These are phyloP conservation scores for Timandra comae DNA, from an alignment of 2,888 invertebrate species.

Conservation along the genomic window DNA sequence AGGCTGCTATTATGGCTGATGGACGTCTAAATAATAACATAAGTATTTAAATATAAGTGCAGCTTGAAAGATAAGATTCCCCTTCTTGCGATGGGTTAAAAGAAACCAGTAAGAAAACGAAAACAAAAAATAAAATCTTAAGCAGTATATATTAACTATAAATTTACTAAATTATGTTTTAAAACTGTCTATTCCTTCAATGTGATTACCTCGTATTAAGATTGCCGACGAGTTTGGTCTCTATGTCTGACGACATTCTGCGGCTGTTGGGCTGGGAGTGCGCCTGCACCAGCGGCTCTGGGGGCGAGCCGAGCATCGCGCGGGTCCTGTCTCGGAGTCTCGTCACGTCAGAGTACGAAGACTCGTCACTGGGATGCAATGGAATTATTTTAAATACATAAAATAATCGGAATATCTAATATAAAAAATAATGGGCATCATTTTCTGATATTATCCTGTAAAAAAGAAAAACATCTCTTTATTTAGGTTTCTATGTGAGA, in stretches of 20 bases:
- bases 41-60: too few species aligned
- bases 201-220: conserved; percentile 56
- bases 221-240: conserved; percentile 60
- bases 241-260: conserved; percentile 59
- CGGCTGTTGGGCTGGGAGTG: conserved; percentile 63
- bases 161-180: too few species aligned
- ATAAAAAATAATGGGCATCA: too few species aligned
- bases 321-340: conserved; percentile 58
- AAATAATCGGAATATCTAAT: too few species aligned
- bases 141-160: too few species aligned
- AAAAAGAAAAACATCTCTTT: too few species aligned
- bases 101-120: neutral
- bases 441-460: too few species aligned
- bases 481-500: too few species aligned
- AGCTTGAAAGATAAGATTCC: too few species aligned
- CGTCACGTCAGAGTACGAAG: conserved; percentile 62
- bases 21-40: conserved; percentile 76
- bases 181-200: too few species aligned
- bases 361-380: conserved; percentile 63
- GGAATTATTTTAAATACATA: too few species aligned
- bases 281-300: conserved; percentile 44
- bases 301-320: conserved; percentile 51
- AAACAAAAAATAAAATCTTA: too few species aligned
- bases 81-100: neutral
- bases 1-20: conserved; percentile 79